Evolutionary conservation across 1,140 invertebrate genomes (phyloP).

Genomic region (Whitmania pigra): DNA sequence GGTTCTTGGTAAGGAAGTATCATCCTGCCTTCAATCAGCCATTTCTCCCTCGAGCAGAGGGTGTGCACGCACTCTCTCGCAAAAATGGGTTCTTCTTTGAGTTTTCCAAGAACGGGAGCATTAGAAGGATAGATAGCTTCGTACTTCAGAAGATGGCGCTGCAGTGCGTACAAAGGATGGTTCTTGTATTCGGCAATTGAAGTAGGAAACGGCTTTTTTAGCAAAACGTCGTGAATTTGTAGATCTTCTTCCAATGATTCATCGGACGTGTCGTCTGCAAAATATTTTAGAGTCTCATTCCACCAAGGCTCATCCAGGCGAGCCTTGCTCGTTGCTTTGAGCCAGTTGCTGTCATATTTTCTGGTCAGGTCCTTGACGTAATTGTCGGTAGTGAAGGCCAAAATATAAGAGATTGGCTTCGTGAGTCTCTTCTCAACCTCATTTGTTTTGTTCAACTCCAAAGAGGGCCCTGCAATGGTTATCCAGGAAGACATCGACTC

Average conservation of each 20-base stretch:
- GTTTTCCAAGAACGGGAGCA: slow-evolving; percentile 65
- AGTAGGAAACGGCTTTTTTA: slow-evolving; percentile 64
- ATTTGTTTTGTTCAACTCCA: background rate
- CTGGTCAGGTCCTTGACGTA: background rate
- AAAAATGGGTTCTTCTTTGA: slow-evolving; percentile 75
- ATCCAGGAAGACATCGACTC: background rate
- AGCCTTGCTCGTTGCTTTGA: background rate
- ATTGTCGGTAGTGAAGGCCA: background rate
- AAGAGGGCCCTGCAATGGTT: background rate
- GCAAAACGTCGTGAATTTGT: slow-evolving; percentile 45
- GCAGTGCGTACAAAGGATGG: slow-evolving; percentile 75
- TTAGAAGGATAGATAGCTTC: slow-evolving; percentile 91
- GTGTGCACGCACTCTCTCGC: slow-evolving; percentile 72
- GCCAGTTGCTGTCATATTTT: background rate
- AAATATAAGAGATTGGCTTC: background rate
- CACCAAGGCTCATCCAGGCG: slow-evolving; percentile 1
- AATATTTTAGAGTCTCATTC: slow-evolving; percentile 1
- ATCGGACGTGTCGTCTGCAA: slow-evolving; percentile 3
- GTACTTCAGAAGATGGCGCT: slow-evolving; percentile 83
- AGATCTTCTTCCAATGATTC: background rate
- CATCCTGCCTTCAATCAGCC: slow-evolving; percentile 36
- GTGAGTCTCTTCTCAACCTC: background rate
- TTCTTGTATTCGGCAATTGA: slow-evolving; percentile 73
- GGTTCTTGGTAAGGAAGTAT: slow-evolving; percentile 58
- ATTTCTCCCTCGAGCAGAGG: slow-evolving; percentile 42